A percentile compares a stretch with the other conserved stretches of the same genome.
phyloP scores from a whole-genome alignment of 2,888 invertebrate species.

The Drosophila hamatofila region DNA sequence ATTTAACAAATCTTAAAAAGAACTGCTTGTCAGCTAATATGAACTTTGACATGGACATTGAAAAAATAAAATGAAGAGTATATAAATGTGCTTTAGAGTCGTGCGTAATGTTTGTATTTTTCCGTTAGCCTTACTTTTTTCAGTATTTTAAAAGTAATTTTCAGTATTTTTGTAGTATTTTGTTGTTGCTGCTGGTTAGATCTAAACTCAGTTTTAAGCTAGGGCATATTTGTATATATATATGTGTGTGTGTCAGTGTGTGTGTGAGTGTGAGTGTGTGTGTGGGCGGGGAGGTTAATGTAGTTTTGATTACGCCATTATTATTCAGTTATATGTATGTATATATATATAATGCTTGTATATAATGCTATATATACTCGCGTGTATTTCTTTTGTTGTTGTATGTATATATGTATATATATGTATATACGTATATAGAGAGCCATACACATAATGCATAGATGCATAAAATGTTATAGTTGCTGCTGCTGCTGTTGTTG shows the following conservation, averaged over 20 bases:
- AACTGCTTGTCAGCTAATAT: constrained; percentile 1
- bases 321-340: constrained; percentile 37
- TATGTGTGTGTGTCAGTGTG: not conserved
- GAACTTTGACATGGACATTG: constrained; percentile 26
- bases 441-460: constrained; percentile 24
- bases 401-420: constrained; percentile 9
- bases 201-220: constrained; percentile 47
- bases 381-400: constrained; percentile 2
- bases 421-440: constrained; percentile 27
- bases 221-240: constrained; percentile 37
- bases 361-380: constrained; percentile 16
- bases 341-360: constrained; percentile 32
- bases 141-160: constrained; percentile 9
- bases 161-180: constrained; percentile 12
- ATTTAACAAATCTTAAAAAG: not conserved
- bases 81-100: not conserved
- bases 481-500: constrained; percentile 19
- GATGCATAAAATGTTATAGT: constrained; percentile 28
- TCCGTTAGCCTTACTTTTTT: constrained; percentile 11
- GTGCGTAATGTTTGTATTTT: constrained; percentile 14
- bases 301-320: constrained; percentile 63
- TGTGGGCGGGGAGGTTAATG: constrained; percentile 10
- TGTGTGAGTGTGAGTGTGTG: not conserved
- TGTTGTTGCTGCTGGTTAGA: constrained; percentile 10
- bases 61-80: not conserved